Conservation (phyloP, 2,113 vertebrate genomes). For the Rhagologus leucostigma region DNA sequence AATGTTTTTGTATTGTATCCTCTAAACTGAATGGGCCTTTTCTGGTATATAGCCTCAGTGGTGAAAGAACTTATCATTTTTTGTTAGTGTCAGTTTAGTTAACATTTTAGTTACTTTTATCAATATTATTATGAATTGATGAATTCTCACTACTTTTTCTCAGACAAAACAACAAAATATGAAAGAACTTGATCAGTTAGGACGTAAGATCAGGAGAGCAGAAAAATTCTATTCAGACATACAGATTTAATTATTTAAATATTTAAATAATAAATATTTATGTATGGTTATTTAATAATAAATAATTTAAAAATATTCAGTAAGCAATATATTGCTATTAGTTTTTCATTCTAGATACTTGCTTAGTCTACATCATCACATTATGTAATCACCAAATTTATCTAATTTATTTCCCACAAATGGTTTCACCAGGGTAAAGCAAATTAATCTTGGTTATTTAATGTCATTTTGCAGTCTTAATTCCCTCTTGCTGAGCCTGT, state of each 20-base stretch:
- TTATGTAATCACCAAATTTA: not conserved
- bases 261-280: not conserved
- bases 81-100: not conserved
- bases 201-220: not conserved
- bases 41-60: not conserved
- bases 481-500: not conserved
- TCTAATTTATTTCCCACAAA: not conserved
- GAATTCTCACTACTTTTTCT: not conserved
- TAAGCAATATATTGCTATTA: not conserved
- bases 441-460: constrained; percentile 2
- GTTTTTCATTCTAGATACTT: not conserved
- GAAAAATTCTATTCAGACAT: not conserved
- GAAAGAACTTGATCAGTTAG: not conserved
- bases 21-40: not conserved
- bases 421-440: not conserved
- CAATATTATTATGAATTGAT: not conserved
- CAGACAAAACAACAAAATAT: not conserved
- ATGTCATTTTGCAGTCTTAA: not conserved
- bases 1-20: not conserved
- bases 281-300: not conserved
- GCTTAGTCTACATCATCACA: not conserved
- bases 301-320: not conserved
- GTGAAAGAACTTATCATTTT: not conserved
- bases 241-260: not conserved
- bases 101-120: not conserved